Evolutionary conservation across 2,888 invertebrate genomes (phyloP), one percentile per base, ranked within the genome.

Genomic region (Tethea ocularis): DNA sequence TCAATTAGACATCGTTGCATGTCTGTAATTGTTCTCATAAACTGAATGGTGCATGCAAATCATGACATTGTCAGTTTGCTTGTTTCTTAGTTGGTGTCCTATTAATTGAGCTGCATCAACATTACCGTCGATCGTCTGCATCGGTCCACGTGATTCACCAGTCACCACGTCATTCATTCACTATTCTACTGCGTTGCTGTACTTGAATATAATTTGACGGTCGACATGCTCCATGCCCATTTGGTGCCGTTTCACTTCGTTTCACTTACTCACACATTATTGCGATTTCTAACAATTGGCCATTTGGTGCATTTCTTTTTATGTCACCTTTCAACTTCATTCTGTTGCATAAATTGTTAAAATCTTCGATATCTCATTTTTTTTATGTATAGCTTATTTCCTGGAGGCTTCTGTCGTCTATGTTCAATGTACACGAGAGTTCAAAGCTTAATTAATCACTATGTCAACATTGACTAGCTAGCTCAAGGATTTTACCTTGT

Each of bases 141-240:
- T 62, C 67, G 61, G 60, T 56, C n/a, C 38, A 67, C 71, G 74
- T 75, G 71, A 69, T 67, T 55, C 33, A 13, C 4, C 33, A 33
- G 59, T 61, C 33, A 51, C 56, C 64, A 66, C 69, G 74, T 78
- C 75, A 76, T 67, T 78, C 77, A 79, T 82, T 83, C 65, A 68
- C 75, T 70, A 72, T 71, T 68, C 61, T 61, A 62, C 57, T 57
- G 41, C 20, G 76, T 67, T 66, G 68, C 67, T 80, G 86, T 80
- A 87, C 86, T 88, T 86, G 85, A 83, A 81, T 80, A 77, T 83
- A 85, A 86, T 89, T 90, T 88, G 89, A 88, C 83, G 86, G 88
- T 88, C 89, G 91, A 85, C 81, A 88, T 89, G 91, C 81, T 87
- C 77, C 64, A 75, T 87, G 88, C 67, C 78, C 86, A 87, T 84